These are phyloP conservation scores for Latrodectus geometricus DNA, from an alignment of 1,140 invertebrate genomes.

Conservation along the genomic window DNA sequence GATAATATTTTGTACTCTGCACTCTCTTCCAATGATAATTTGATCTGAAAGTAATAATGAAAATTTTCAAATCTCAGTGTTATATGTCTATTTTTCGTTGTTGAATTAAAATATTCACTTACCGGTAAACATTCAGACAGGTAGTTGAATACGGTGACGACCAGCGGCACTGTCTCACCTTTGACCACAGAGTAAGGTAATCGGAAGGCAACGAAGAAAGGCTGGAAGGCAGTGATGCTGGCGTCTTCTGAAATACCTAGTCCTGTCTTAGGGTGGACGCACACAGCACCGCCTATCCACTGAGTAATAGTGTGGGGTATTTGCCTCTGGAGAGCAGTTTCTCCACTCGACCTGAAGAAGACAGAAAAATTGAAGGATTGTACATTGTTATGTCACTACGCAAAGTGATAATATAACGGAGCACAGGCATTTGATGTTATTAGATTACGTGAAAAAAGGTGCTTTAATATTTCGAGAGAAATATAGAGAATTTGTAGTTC, in stretches of 20 bases:
- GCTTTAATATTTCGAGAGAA: too few relatives aligned
- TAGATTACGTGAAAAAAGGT: constrained; percentile 35
- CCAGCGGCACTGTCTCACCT: constrained; percentile 77
- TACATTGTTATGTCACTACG: too few relatives aligned
- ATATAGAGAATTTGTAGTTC: too few relatives aligned
- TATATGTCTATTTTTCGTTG: neutral
- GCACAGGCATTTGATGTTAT: too few relatives aligned
- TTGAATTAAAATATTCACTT: constrained; percentile 64
- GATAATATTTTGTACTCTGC: constrained; percentile 70
- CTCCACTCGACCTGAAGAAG: constrained; percentile 72
- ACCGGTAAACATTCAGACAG: constrained; percentile 75
- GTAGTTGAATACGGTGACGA: constrained; percentile 81
- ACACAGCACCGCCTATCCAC: constrained; percentile 79
- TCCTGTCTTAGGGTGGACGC: constrained; percentile 75
- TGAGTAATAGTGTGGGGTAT: constrained; percentile 81
- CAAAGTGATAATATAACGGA: too few relatives aligned
- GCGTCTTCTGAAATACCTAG: constrained; percentile 75
- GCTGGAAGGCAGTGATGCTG: constrained; percentile 77
- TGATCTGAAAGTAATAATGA: constrained; percentile 68
- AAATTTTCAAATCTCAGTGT: neutral
- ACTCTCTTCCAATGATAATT: constrained; percentile 71
- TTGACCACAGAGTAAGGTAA: constrained; percentile 79
- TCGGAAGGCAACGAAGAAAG: constrained; percentile 80
- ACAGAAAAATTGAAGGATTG: constrained; percentile 65
- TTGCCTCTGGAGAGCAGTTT: constrained; percentile 70